Percentiles rank a stretch among this genome's conserved stretches.
Evolutionary conservation across 1,140 invertebrate species (phyloP).

Genomic region (Papilio helenus): DNA sequence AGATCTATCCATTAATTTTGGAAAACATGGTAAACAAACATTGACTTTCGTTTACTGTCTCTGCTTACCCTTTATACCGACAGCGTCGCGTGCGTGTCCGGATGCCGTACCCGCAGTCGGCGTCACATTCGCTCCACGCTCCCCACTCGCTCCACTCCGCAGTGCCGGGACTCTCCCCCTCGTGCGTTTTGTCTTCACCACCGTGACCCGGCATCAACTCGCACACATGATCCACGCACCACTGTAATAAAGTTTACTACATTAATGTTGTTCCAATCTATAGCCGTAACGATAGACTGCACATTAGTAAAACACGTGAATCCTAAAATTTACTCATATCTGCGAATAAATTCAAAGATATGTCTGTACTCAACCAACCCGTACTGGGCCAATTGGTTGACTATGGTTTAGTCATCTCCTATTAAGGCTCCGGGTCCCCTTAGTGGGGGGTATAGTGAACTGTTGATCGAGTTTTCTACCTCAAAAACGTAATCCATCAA

Average conservation of each 20-base stretch:
- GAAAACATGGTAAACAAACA: background rate
- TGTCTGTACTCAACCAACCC: no score
- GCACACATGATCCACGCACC: constrained; percentile 72
- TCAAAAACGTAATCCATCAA: constrained; percentile 9
- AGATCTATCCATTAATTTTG: background rate
- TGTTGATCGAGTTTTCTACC: no score
- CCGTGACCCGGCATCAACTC: constrained; percentile 72
- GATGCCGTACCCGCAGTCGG: constrained; percentile 72
- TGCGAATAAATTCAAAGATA: no score
- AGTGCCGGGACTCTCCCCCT: constrained; percentile 39
- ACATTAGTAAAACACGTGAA: no score
- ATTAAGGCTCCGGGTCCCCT: no score
- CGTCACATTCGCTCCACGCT: constrained; percentile 67
- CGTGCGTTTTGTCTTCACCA: constrained; percentile 44
- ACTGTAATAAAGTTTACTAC: constrained; percentile 52
- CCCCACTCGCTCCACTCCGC: constrained; percentile 72
- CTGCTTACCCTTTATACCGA: constrained; percentile 62
- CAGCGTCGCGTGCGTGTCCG: constrained; percentile 62
- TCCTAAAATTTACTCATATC: no score
- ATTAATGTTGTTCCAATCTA: background rate
- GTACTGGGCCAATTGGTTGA: no score
- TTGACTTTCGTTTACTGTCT: background rate
- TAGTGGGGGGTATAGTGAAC: no score
- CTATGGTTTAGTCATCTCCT: no score
- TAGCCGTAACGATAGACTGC: no score